Evolutionary conservation across 2,888 invertebrate genomes (phyloP), one percentile per base, ranked within the genome.

Genomic region (Odiellus spinosus): DNA sequence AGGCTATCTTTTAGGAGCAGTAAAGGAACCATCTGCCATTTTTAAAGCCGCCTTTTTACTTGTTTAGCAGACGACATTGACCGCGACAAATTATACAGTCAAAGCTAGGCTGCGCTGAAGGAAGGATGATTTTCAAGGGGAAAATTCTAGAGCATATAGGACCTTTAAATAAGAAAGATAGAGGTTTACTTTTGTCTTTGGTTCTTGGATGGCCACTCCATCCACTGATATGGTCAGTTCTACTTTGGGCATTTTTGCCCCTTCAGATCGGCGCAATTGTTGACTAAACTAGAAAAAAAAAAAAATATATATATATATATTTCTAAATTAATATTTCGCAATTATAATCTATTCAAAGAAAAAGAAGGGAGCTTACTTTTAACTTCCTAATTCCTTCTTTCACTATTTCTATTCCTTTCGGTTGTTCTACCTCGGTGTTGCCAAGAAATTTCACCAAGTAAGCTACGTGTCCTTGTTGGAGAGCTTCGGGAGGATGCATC

Each of bases 381-480:
- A 96, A 73, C 64, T 93, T 91, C 60, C 90, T 78, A 61, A 96
- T 95, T 45, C 93, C 93, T 64, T 95, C 95, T 67, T 91, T 91
- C 6, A 96, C 91, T 40, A 95, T 87, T 65, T 95, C 91, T 58
- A 91, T 93, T 56, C 96, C 96, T 71, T 96, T 95, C 19, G 95
- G 85, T 68, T 88, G 84, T 59, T 91, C 88, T 45, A 96, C 96
- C 62, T 84, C 82, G 44, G 86, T 86, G 63, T 84, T 85, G 59
- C 96, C 96, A 66, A 91, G 76, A 75, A 90, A 91, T 82, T 93
- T 93, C 65, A 95, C 95, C 68, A 90, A 78, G 74, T 95, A 96
- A 46, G 88, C 90, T 59, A 96, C 88, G 64, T 93, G 91, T 42
- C 95, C 95, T 64, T 84, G 85, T 60, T 88, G 80, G 45, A 96